A percentile compares a stretch with the other conserved stretches of the same genome.
Conservation (phyloP, 2,888 invertebrate species). For the Phengaris arion region DNA sequence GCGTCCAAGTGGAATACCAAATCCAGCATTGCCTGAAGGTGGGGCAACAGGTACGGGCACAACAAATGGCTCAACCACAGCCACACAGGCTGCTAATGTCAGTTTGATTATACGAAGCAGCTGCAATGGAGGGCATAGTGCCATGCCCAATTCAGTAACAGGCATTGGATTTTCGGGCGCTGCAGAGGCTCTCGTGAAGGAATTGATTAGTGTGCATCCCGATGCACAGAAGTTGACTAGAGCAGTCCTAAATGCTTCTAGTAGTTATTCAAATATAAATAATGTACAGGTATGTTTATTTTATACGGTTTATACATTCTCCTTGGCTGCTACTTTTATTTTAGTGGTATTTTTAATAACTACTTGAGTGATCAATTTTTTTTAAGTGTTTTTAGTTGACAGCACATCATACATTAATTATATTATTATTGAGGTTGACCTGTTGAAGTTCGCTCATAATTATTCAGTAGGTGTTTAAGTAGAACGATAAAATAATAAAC, state of each 20-base stretch:
- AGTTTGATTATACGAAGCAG: conserved; percentile 58
- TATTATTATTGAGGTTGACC: too few relatives aligned
- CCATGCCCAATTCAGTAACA: conserved; percentile 56
- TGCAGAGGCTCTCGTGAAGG: conserved; percentile 64
- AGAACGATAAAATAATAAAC: too few relatives aligned
- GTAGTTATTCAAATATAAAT: conserved; percentile 69
- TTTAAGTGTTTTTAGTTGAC: too few relatives aligned
- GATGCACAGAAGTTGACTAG: conserved; percentile 76
- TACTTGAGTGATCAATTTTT: too few relatives aligned
- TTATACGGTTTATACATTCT: neutral
- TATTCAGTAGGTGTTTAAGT: too few relatives aligned
- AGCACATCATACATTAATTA: too few relatives aligned
- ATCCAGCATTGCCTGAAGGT: conserved; percentile 72
- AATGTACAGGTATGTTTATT: conserved; percentile 62
- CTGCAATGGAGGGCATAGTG: conserved; percentile 64
- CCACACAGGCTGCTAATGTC: conserved; percentile 54
- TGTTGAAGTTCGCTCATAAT: too few relatives aligned
- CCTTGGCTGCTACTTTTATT: neutral
- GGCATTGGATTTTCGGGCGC: conserved; percentile 64
- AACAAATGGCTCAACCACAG: conserved; percentile 47
- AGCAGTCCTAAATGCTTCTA: conserved; percentile 75
- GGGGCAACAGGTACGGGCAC: conserved; percentile 67
- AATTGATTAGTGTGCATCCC: conserved; percentile 68
- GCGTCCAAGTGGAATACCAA: conserved; percentile 70
- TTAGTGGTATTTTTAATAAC: too few relatives aligned